These are phyloP conservation scores for silkworm (Bombyx mori) DNA, from an alignment of 1,140 invertebrate genomes.

Conservation along the genomic window ASM3026992v2 NC_085109.1:6273501-6274000, in stretches of 20 bases:
- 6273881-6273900: conserved; percentile 26
- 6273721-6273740: conserved; percentile 27
- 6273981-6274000: conserved; percentile 25
- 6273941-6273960: conserved; percentile 24
- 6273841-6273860: conserved; percentile 1
- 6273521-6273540: conserved; percentile 1
- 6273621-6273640: conserved; percentile 2
- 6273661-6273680: conserved; percentile 7
- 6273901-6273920: conserved; percentile 18
- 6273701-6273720: conserved; percentile 19
- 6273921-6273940: conserved; percentile 27
- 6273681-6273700: conserved; percentile 20
- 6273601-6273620: too few species aligned
- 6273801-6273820: conserved; percentile 17
- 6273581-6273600: not conserved
- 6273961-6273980: conserved; percentile 1
- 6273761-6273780: not conserved
- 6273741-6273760: conserved; percentile 4
- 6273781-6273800: conserved; percentile 12
- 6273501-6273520: not conserved
- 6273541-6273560: conserved; percentile 3
- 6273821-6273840: not conserved
- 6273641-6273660: conserved; percentile 8
- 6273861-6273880: conserved; percentile 22
- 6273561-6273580: not conserved